Evolutionary conservation across 2,888 invertebrate genomes (phyloP), one percentile per base, ranked within the genome.

Genomic region (Hybos culiciformis): DNA sequence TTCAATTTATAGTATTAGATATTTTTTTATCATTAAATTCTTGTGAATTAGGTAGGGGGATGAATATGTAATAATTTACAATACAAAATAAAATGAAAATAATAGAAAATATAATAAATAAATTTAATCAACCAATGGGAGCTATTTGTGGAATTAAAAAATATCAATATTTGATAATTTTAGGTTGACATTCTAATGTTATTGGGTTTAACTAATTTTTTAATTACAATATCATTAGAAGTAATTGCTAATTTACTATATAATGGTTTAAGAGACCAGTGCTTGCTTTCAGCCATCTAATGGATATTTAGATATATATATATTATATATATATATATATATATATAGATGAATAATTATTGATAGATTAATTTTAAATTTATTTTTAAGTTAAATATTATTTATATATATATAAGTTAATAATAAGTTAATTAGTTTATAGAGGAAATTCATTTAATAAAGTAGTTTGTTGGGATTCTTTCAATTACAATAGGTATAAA

Each of bases 401-500:
- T n/a, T n/a, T n/a, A n/a, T n/a, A n/a, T n/a, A n/a, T n/a, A n/a
- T n/a, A n/a, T n/a, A n/a, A n/a, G n/a, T n/a, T n/a, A n/a, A n/a
- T n/a, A n/a, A n/a, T n/a, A n/a, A n/a, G n/a, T n/a, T n/a, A n/a
- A n/a, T n/a, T n/a, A 62, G 56, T 64, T 69, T 66, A 68, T 62
- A 47, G 54, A 56, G 51, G 53, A 50, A 63, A 75, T 67, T 74
- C 73, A 75, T 59, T 71, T 71, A 66, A 74, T 70, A 58, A 76
- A 75, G 52, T 59, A 67, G 56, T 68, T 69, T 54, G 68, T 61
- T 47, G 67, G 63, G 41, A 73, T 68, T 56, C 70, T 70, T 74
- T 79, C 77, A 55, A 78, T 62, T 46, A 73, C 70, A 72, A 83
- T 81, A 24, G 81, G 83, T 68, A 84, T 84, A 73, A 83, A 83